A percentile compares a stretch with the other conserved stretches of the same genome.
These are phyloP conservation scores for Apotomis betuletana DNA, from an alignment of 2,888 invertebrate species.

Conservation along the genomic window DNA sequence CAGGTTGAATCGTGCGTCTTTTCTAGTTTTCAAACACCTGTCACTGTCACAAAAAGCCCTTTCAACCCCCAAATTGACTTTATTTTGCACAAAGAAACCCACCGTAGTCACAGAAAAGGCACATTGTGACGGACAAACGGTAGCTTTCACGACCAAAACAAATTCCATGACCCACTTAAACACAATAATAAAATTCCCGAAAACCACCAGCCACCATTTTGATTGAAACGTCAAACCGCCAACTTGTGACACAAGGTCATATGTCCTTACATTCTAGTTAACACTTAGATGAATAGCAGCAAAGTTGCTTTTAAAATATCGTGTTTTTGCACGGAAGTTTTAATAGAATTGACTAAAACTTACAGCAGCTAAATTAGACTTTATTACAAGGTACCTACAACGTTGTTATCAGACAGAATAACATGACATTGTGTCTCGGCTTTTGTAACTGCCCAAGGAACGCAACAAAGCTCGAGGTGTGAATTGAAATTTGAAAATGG, in stretches of 20 bases:
- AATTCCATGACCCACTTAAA: conserved; percentile 42
- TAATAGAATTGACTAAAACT: neutral
- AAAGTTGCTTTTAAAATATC: neutral
- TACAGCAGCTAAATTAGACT: neutral
- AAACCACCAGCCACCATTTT: conserved; percentile 43
- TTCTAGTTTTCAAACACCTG: conserved; percentile 19
- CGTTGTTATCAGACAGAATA: neutral
- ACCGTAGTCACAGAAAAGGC: conserved; percentile 20
- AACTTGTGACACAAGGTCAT: neutral
- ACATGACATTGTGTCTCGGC: conserved; percentile 13
- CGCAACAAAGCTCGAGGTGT: conserved; percentile 55
- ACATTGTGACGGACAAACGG: conserved; percentile 24
- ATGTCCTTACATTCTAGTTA: conserved; percentile 7
- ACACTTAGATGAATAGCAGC: neutral
- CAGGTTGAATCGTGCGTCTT: neutral
- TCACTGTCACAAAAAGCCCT: conserved; percentile 17
- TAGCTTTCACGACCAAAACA: conserved; percentile 34
- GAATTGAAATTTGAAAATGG: conserved; percentile 59
- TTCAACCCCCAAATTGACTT: conserved; percentile 27
- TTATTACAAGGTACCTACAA: neutral
- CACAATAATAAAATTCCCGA: conserved; percentile 42
- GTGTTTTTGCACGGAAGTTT: conserved; percentile 27
- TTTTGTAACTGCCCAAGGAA: conserved; percentile 41
- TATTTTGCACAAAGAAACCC: conserved; percentile 16
- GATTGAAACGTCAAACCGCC: conserved; percentile 52